These are phyloP conservation scores for Lumbricus terrestris DNA, from an alignment of 2,888 invertebrate genomes.

Conservation along the genomic window DNA sequence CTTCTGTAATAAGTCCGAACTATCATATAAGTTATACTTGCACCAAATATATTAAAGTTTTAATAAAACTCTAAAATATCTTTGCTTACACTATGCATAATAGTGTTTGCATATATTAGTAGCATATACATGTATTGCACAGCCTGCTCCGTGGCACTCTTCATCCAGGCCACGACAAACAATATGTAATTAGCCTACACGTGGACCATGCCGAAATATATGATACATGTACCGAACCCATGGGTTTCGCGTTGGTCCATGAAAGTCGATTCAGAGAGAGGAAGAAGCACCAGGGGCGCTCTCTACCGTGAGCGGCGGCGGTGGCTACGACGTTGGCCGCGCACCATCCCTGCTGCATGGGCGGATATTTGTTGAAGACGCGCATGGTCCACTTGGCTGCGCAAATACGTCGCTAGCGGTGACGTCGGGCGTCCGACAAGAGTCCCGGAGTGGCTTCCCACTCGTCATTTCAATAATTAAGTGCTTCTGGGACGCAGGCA, in stretches of 20 bases:
- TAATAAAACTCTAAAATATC: too few relatives aligned
- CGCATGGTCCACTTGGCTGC: not conserved
- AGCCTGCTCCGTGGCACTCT: not conserved
- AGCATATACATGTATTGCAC: not conserved
- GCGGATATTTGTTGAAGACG: conserved; percentile 11
- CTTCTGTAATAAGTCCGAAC: not conserved
- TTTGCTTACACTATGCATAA: not conserved
- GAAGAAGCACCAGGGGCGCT: not conserved
- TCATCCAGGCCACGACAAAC: not conserved
- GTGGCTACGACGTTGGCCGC: not conserved
- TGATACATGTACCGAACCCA: not conserved
- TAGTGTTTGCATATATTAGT: not conserved
- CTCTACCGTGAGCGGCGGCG: not conserved
- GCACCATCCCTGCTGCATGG: not conserved
- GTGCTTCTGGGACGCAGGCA: conserved; percentile 14
- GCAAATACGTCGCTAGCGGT: not conserved
- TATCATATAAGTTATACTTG: too few relatives aligned
- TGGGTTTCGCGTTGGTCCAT: not conserved
- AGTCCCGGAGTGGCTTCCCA: not conserved
- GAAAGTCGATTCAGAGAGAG: not conserved
- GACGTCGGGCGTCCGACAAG: not conserved
- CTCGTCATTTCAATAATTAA: conserved; percentile 17
- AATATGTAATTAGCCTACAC: not conserved
- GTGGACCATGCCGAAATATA: not conserved
- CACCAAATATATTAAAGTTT: too few relatives aligned